Evolutionary conservation across 2,113 vertebrate genomes (phyloP).

Genomic region (Gadus chalcogrammus): DNA sequence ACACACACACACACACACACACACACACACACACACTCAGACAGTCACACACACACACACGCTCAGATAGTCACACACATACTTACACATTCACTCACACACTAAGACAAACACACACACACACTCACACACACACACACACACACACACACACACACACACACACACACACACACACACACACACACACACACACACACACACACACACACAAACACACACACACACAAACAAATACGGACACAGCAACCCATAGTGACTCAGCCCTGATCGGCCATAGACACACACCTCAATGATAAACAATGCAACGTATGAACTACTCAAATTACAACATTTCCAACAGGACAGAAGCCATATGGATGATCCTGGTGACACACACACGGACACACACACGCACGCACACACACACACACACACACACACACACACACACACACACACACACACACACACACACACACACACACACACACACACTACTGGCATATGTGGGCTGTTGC

Average conservation of each 20-base stretch:
- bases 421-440: slow-evolving; percentile 8
- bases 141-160: slow-evolving; percentile 16
- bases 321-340: slow-evolving; percentile 51
- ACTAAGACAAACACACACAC: background rate
- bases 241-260: slow-evolving; percentile 55
- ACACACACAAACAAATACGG: slow-evolving; percentile 1
- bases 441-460: slow-evolving; percentile 13
- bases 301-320: slow-evolving; percentile 62
- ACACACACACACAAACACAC: slow-evolving; percentile 11
- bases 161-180: background rate
- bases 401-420: slow-evolving; percentile 4
- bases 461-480: slow-evolving; percentile 13
- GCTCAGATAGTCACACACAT: slow-evolving; percentile 20
- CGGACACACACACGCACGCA: background rate
- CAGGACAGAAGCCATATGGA: slow-evolving; percentile 49
- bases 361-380: slow-evolving; percentile 22
- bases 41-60: slow-evolving; percentile 20
- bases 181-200: slow-evolving; percentile 23
- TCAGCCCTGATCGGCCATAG: slow-evolving; percentile 62
- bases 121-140: background rate
- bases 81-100: background rate
- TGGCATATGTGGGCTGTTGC: slow-evolving; percentile 35
- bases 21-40: too few relatives aligned
- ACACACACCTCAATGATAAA: slow-evolving; percentile 61
- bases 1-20: background rate